Evolutionary conservation across 2,797 vertebrate species (phyloP).

Genomic region (Crocidura indochinensis): DNA sequence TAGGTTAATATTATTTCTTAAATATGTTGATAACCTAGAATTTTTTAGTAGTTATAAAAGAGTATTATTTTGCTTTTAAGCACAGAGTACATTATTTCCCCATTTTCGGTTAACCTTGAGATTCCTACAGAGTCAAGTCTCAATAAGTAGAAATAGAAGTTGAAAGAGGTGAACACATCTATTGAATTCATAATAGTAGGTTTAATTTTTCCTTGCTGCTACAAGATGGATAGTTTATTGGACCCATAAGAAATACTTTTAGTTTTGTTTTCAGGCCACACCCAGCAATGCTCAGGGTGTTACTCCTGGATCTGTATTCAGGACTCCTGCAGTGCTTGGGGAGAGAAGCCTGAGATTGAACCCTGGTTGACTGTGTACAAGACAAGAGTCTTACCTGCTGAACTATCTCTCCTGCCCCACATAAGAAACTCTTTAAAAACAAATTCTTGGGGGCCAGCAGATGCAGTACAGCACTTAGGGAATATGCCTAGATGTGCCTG

Average conservation of each 20-base stretch:
- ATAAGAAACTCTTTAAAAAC: too few relatives aligned
- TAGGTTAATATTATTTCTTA: constrained; percentile 83
- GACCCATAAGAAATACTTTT: constrained; percentile 56
- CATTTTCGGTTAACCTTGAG: constrained; percentile 89
- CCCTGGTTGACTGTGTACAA: too few relatives aligned
- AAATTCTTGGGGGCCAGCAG: too few relatives aligned
- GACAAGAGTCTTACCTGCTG: too few relatives aligned
- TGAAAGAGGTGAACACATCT: constrained; percentile 85
- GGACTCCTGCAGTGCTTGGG: too few relatives aligned
- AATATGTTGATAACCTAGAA: constrained; percentile 81
- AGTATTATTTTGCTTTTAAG: constrained; percentile 85
- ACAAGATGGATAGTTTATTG: constrained; percentile 82
- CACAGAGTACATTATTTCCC: constrained; percentile 79
- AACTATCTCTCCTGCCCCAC: too few relatives aligned
- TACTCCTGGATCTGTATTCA: too few relatives aligned
- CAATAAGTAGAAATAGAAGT: constrained; percentile 86
- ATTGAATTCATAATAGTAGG: constrained; percentile 85
- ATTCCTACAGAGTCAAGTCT: constrained; percentile 86
- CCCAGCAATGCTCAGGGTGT: too few relatives aligned
- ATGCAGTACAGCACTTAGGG: too few relatives aligned
- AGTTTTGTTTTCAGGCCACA: neutral
- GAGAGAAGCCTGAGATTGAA: too few relatives aligned
- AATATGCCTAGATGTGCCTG: too few relatives aligned
- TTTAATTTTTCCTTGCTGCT: constrained; percentile 83
- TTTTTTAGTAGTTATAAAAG: constrained; percentile 75